Conservation (phyloP, 2,797 vertebrate genomes). For the Sternotherus odoratus region DNA sequence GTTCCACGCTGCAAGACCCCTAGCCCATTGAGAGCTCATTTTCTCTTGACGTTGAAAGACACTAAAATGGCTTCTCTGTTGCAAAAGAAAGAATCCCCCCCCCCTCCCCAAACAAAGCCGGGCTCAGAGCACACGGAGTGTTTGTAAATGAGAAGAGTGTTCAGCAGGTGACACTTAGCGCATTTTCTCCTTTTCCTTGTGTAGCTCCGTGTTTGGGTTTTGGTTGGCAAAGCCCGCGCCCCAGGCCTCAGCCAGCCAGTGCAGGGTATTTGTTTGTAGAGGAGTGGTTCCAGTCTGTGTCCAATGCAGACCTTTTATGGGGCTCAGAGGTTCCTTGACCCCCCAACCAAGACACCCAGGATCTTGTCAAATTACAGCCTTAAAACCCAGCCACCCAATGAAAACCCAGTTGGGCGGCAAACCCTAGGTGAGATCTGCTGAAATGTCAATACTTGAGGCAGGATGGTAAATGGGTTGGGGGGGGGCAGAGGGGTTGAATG, state of each 20-base stretch:
- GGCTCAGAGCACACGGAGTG: neutral
- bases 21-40: neutral
- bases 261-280: neutral
- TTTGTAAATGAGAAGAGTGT: fast-evolving
- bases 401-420: neutral
- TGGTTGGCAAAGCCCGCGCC: neutral
- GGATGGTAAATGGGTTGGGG: neutral
- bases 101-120: neutral
- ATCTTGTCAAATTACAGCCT: neutral
- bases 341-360: neutral
- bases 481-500: neutral
- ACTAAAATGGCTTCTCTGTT: neutral
- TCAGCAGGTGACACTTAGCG: fast-evolving
- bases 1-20: neutral
- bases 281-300: neutral
- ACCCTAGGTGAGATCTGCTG: neutral
- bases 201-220: neutral
- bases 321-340: neutral
- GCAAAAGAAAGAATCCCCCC: fast-evolving
- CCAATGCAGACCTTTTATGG: neutral
- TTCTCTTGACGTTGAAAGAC: neutral
- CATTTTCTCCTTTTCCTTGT: neutral
- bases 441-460: neutral
- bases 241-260: neutral
- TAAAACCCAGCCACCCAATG: neutral